These are phyloP conservation scores for Eupithecia subumbrata DNA, from an alignment of 2,888 invertebrate species.

Conservation along the genomic window DNA sequence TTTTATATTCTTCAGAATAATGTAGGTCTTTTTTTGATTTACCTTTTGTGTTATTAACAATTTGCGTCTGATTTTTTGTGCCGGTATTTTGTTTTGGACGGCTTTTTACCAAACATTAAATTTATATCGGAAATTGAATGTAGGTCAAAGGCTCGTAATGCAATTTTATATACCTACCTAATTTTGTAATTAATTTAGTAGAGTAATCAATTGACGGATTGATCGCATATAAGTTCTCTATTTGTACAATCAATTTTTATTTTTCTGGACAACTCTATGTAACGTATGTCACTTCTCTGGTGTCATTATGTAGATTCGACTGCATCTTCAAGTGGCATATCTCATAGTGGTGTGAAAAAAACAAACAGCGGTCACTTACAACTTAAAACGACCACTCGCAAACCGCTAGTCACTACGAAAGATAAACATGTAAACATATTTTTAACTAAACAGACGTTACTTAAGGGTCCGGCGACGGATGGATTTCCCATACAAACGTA, in stretches of 20 bases:
- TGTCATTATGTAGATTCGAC: background rate
- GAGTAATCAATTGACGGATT: background rate
- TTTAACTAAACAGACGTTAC: conserved; percentile 38
- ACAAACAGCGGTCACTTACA: background rate
- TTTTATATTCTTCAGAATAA: background rate
- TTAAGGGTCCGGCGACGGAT: too few relatives aligned
- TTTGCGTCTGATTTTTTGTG: background rate
- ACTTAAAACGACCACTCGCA: background rate
- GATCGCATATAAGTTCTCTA: background rate
- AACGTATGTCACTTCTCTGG: background rate
- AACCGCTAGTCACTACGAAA: conserved; percentile 1
- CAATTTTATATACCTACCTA: background rate
- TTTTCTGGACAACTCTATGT: background rate
- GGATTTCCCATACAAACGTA: too few relatives aligned
- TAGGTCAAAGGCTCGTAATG: background rate
- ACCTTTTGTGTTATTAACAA: background rate
- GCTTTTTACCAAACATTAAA: background rate
- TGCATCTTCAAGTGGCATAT: background rate
- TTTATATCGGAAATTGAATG: background rate
- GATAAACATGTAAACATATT: conserved; percentile 15
- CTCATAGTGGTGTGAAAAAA: background rate
- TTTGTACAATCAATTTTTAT: background rate
- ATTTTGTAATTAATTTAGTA: background rate
- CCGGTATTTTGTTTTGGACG: background rate
- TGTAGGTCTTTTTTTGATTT: background rate